phyloP scores from a whole-genome alignment of 2,113 vertebrate genomes.

The Corythornis vintsioides region DNA sequence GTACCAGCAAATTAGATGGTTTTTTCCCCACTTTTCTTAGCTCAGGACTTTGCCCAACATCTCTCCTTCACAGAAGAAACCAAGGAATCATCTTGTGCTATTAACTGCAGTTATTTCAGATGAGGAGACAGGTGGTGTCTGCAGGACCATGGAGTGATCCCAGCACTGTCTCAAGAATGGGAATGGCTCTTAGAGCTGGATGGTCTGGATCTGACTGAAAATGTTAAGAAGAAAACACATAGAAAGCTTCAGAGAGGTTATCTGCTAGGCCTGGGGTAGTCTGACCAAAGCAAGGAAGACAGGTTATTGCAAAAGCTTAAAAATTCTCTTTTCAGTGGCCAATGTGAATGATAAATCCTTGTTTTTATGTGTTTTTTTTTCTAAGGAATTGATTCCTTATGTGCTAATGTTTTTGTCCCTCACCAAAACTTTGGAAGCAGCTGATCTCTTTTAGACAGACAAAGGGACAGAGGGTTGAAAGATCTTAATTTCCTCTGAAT shows the following conservation, averaged over 20 bases:
- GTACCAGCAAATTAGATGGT: not conserved
- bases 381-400: not conserved
- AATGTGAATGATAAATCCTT: not conserved
- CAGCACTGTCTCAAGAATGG: not conserved
- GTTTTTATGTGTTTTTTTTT: not conserved
- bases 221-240: not conserved
- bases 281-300: not conserved
- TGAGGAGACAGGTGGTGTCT: not conserved
- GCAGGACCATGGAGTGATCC: not conserved
- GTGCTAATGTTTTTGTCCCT: not conserved
- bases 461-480: not conserved
- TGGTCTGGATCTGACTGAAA: not conserved
- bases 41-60: not conserved
- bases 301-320: not conserved
- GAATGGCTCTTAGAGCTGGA: not conserved
- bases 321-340: accelerated
- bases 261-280: not conserved
- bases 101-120: not conserved
- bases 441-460: not conserved
- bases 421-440: not conserved
- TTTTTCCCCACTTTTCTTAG: not conserved
- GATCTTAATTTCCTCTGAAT: not conserved
- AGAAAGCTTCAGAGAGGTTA: not conserved
- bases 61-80: not conserved
- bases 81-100: not conserved